phyloP scores from a whole-genome alignment of 2,888 invertebrate genomes.

The Agrochola lota region DNA sequence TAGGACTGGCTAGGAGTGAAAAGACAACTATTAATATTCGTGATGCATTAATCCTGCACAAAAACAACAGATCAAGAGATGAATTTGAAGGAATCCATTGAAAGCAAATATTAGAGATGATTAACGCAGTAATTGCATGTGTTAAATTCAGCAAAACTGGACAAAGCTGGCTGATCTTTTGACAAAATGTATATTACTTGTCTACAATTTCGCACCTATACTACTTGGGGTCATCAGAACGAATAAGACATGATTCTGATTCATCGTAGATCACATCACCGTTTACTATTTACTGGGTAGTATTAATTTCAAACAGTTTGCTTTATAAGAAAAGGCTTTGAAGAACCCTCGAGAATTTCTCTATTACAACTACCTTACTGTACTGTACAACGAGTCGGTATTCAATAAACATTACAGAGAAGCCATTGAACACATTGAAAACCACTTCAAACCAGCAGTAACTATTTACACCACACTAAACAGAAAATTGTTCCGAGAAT shows the following conservation, averaged over 20 bases:
- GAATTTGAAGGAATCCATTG: neutral
- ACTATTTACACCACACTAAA: slow-evolving; percentile 5
- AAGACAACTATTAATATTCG: neutral
- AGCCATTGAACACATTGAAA: neutral
- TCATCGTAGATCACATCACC: neutral
- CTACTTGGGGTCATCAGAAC: neutral
- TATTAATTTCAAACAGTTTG: neutral
- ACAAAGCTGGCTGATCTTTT: neutral
- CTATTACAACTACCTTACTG: no score
- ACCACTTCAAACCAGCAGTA: neutral
- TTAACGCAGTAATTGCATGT: neutral
- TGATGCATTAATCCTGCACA: neutral
- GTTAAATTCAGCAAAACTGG: neutral
- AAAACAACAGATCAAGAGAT: neutral
- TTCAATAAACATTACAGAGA: neutral
- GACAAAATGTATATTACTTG: neutral
- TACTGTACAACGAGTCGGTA: neutral
- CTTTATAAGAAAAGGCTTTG: neutral
- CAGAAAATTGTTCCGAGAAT: slow-evolving; percentile 24
- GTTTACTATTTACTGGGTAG: neutral
- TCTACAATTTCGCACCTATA: neutral
- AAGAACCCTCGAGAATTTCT: neutral
- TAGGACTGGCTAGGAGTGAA: neutral
- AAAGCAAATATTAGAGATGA: neutral
- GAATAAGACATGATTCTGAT: neutral